A percentile compares a stretch with the other conserved stretches of the same genome.
These are phyloP conservation scores for Phoenicopterus ruber DNA, from an alignment of 2,113 vertebrate genomes.

Conservation along the genomic window DNA sequence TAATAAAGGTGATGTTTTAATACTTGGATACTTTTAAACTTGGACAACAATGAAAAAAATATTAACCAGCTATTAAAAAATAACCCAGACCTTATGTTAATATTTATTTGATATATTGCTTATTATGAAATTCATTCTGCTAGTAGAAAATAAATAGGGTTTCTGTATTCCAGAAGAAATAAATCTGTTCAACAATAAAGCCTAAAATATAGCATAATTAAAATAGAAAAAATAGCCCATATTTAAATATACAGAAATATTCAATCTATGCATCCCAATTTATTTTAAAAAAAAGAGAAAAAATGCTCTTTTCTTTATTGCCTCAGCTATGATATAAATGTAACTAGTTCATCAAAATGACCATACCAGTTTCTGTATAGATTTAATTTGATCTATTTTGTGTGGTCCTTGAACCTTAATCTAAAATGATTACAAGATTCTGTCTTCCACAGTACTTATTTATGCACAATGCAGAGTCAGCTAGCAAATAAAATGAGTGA, in stretches of 20 bases:
- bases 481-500: neutral
- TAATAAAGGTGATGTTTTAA: neutral
- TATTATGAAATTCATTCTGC: neutral
- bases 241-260: neutral
- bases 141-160: neutral
- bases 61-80: neutral
- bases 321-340: neutral
- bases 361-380: accelerated
- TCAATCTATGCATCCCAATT: neutral
- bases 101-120: neutral
- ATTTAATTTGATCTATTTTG: neutral
- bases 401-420: neutral
- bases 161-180: neutral
- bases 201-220: neutral
- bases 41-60: neutral
- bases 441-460: neutral
- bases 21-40: neutral
- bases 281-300: neutral
- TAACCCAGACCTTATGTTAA: neutral
- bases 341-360: neutral
- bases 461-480: neutral
- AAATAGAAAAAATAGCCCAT: neutral
- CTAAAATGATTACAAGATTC: neutral
- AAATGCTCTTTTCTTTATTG: neutral
- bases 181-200: neutral